Evolutionary conservation across 1,140 invertebrate species (phyloP).

Genomic region (Magallana angulata): DNA sequence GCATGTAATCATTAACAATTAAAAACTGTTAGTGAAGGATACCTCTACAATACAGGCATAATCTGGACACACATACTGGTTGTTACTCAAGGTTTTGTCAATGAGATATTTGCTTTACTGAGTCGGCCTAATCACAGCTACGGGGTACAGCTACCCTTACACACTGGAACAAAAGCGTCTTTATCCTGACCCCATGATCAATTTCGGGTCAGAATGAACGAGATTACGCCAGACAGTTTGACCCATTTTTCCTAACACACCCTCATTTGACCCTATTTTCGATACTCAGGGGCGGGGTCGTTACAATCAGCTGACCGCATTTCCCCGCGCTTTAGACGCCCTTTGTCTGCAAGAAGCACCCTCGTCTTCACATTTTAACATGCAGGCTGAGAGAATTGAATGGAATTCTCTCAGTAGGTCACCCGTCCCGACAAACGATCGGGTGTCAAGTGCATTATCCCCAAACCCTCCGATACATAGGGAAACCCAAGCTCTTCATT

Average conservation of each 20-base stretch:
- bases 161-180: not conserved
- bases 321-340: not conserved
- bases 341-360: not conserved
- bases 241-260: not conserved
- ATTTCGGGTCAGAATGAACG: not conserved
- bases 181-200: not conserved
- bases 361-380: too few species aligned
- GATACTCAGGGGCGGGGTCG: slow-evolving; percentile 3
- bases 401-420: too few species aligned
- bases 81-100: not conserved
- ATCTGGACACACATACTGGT: too few species aligned
- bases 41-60: too few species aligned
- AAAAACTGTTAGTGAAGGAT: too few species aligned
- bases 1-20: too few species aligned
- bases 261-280: not conserved
- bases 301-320: not conserved
- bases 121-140: not conserved
- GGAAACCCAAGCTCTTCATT: not conserved
- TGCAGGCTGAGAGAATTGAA: too few species aligned
- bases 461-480: not conserved
- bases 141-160: not conserved
- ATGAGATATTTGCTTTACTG: not conserved
- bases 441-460: not conserved
- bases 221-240: slow-evolving; percentile 22
- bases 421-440: not conserved